Conservation (phyloP, 2,888 invertebrate genomes). For the Sphaerophoria rueppellii region DNA sequence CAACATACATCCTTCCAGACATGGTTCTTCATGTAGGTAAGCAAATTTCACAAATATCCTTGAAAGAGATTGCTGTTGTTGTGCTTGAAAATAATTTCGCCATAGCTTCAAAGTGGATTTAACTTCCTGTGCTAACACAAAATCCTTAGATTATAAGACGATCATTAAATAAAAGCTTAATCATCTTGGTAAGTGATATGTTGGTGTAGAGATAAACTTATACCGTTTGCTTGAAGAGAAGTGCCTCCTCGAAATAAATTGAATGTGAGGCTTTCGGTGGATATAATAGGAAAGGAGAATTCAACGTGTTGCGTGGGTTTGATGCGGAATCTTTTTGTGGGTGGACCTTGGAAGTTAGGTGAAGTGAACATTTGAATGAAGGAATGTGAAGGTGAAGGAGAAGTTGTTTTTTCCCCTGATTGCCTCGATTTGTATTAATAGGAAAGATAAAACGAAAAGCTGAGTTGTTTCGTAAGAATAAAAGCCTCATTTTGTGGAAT, state of each 20-base stretch:
- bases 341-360: too few relatives aligned
- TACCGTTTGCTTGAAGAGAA: background rate
- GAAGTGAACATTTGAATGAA: too few relatives aligned
- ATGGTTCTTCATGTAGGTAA: background rate
- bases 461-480: too few relatives aligned
- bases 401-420: too few relatives aligned
- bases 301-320: background rate
- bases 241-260: conserved; percentile 31
- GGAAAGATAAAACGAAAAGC: too few relatives aligned
- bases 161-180: conserved; percentile 44
- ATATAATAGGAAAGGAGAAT: background rate
- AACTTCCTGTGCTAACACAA: conserved; percentile 20
- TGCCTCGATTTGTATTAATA: too few relatives aligned
- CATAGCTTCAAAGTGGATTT: conserved; percentile 17
- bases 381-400: too few relatives aligned
- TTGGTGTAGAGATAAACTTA: background rate
- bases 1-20: conserved; percentile 26
- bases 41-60: conserved; percentile 1
- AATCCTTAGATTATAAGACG: conserved; percentile 31
- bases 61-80: background rate
- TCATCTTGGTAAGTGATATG: conserved; percentile 31
- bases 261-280: conserved; percentile 22
- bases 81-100: background rate
- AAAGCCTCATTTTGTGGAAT: too few relatives aligned
- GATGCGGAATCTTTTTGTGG: too few relatives aligned